Conservation (phyloP, 2,113 vertebrate genomes). For the Canis aureus region DNA sequence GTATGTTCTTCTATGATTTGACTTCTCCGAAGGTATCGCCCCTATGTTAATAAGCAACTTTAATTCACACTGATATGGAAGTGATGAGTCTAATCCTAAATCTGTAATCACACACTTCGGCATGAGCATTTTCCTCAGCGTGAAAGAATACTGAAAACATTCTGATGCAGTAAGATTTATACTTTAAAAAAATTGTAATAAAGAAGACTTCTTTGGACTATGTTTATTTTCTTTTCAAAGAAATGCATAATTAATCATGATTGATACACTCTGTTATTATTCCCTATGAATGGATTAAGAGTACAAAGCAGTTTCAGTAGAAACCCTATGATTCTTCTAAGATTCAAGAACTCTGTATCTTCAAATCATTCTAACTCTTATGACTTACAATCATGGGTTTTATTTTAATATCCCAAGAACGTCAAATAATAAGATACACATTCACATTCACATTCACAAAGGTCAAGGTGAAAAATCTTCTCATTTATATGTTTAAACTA, state of each 20-base stretch:
- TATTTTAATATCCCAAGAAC: constrained; percentile 47
- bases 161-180: not conserved
- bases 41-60: constrained; percentile 33
- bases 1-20: not conserved
- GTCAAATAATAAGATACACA: constrained; percentile 35
- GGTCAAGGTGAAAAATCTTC: not conserved
- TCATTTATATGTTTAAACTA: not conserved
- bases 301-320: constrained; percentile 41
- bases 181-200: not conserved
- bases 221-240: constrained; percentile 54
- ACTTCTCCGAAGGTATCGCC: not conserved
- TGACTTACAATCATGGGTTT: constrained; percentile 37
- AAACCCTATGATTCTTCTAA: not conserved
- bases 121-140: not conserved
- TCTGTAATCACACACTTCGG: not conserved
- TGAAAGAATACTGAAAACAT: not conserved
- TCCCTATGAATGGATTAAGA: constrained; percentile 19
- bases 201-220: not conserved
- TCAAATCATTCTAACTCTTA: not conserved
- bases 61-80: not conserved
- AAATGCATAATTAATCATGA: constrained; percentile 71
- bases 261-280: constrained; percentile 42
- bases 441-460: constrained; percentile 29
- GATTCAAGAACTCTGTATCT: not conserved
- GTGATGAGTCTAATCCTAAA: not conserved